Evolutionary conservation across 2,797 vertebrate genomes (phyloP), one percentile per base, ranked within the genome.

Genomic region (Salmo trutta): DNA sequence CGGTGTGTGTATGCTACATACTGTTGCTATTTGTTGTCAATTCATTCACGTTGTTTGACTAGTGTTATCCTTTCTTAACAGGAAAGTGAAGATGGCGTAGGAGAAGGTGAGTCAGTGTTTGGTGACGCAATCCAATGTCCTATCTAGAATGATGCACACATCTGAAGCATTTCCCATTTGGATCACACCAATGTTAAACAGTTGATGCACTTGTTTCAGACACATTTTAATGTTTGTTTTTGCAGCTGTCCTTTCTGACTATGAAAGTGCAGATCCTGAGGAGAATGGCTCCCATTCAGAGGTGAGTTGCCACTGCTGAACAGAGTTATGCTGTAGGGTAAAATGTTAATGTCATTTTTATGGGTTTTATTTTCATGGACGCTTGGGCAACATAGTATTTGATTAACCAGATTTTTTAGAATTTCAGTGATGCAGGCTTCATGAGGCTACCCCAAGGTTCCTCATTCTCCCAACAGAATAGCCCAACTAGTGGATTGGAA

Each of bases 11-110:
- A 10, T 8, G 41, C 41, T 36, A 36, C 33, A 36, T 36, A 7
- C 33, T 36, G 33, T 36, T 36, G 33, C 6, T 36, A 36, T 36
- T 36, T 6, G 56, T 21, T 17, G 1, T 62, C 4, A 2, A 59
- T 62, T 24, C 8, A 21, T 62, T 62, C 59, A 10, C 10, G 24
- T 62, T 62, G 21, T 62, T 62, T 73, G 16, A 74, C 21, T 27
- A 2, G 67, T 71, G 36, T 15, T 79, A 79, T 77, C 16, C 78
- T 70, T 54, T 85, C 36, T 62, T 33, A 89, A 71, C 90, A 99
- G 98, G 98, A 98, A 89, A 98, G 97, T 75, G 97, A 98, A 92
- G 98, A 98, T 82, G 97, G 95, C 14, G 98, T 97, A 0, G 98
- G 96, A 85, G 97, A 98, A 85, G 98, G 97, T 99, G 85, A 96